Evolutionary conservation across 2,888 invertebrate genomes (phyloP), one percentile per base, ranked within the genome.

Genomic region (Lycia hirtaria): DNA sequence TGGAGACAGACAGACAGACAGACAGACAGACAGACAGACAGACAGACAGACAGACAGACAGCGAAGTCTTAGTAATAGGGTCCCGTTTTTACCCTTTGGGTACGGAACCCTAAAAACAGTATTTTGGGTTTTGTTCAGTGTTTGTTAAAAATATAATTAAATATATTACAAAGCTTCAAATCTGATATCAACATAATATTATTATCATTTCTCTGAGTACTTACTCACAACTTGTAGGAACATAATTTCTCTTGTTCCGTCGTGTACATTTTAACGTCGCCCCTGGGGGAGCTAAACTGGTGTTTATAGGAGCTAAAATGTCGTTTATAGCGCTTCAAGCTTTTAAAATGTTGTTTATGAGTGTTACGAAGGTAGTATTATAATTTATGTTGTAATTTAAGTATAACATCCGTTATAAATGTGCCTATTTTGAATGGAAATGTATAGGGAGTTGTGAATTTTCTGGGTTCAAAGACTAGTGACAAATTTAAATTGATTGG

Each of bases 251-350:
- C 44, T 44, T 20, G 44, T 19, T 30, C 15, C 28, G 19, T 20
- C 1, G 12, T 14, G 26, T n/a, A 12, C 12, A 44, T 19, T 44
- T 44, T 47, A 35, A 24, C 10, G 14, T 7, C 19, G 9, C 50
- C 35, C 50, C 15, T 4, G 50, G 50, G 40, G 7, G 32, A 14
- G 38, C 26, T 50, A 32, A 40, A 40, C 50, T 50, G 38, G 30
- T 40, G 50, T 50, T 50, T 50, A 50, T 50, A 28, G 40, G n/a
- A 38, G 40, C 40, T 50, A 32, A 49, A 50, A 50, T 40, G 50
- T 50, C 50, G 50, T 50, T 40, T 50, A 50, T 19, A 19, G 38
- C 38, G 26, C 12, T 37, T 15, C 20, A 12, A 37, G 49, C 49
- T 19, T 38, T 35, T 47, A 22, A 45, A 32, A 14, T 20, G 32